Conservation (phyloP, 2,888 invertebrate species). For the Seira sanloemensis region DNA sequence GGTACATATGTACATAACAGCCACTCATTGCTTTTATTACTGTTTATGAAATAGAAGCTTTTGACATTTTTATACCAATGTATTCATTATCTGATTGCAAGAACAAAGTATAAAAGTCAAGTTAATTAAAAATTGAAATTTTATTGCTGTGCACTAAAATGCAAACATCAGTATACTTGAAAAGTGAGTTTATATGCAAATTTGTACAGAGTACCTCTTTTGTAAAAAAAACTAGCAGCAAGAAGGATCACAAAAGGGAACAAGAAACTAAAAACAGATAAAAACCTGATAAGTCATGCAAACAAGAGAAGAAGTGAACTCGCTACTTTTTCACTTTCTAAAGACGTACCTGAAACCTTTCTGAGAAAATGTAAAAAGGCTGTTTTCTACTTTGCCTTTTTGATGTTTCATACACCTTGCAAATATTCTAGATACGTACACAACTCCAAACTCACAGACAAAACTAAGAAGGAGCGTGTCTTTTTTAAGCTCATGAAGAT, state of each 20-base stretch:
- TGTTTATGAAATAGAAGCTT: too few species aligned
- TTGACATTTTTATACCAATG: too few species aligned
- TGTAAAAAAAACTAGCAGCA: not conserved
- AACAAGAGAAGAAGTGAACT: not conserved
- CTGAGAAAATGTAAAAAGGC: not conserved
- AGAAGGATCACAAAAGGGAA: not conserved
- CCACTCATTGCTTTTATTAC: too few species aligned
- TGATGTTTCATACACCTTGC: not conserved
- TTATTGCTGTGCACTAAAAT: not conserved
- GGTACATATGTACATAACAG: too few species aligned
- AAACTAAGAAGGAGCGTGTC: too few species aligned
- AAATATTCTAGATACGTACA: too few species aligned
- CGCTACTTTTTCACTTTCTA: not conserved
- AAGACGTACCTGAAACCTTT: not conserved
- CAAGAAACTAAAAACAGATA: not conserved
- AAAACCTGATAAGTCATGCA: not conserved
- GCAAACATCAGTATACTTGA: too few species aligned
- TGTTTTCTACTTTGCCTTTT: not conserved
- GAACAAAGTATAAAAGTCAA: not conserved
- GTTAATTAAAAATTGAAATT: not conserved
- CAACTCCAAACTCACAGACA: too few species aligned
- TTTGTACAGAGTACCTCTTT: too few species aligned
- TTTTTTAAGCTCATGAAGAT: too few species aligned
- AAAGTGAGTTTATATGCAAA: too few species aligned
- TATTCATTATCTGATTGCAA: too few species aligned